Evolutionary conservation across 2,888 invertebrate species (phyloP), one percentile per base, ranked within the genome.

Genomic region (Dromius quadrimaculatus): DNA sequence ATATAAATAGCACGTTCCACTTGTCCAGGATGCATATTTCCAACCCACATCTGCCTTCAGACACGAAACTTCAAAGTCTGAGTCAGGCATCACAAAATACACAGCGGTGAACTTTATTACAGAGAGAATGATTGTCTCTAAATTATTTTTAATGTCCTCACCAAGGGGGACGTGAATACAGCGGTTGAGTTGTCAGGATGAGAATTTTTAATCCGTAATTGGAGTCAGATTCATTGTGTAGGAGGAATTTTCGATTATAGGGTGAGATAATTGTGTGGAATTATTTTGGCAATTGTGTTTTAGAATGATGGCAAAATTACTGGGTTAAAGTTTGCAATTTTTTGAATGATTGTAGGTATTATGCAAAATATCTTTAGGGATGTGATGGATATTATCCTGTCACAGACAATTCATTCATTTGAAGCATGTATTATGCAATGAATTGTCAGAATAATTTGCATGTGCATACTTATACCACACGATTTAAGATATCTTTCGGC

Each of bases 351-450:
- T 15, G 22, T 23, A 4, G 32, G 50, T 28, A 54, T 54, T 23
- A 54, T 23, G 23, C 28, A 28, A 54, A 54, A 54, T 54, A 54
- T 54, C 28, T n/a, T n/a, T n/a, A n/a, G n/a, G n/a, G n/a, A n/a
- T n/a, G n/a, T n/a, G n/a, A n/a, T n/a, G n/a, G n/a, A n/a, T n/a
- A n/a, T n/a, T n/a, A n/a, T n/a, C n/a, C n/a, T n/a, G n/a, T n/a
- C n/a, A n/a, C n/a, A n/a, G n/a, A n/a, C n/a, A n/a, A n/a, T n/a
- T n/a, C n/a, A n/a, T n/a, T n/a, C n/a, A n/a, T n/a, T n/a, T n/a
- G n/a, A n/a, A n/a, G n/a, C n/a, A n/a, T n/a, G n/a, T n/a, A n/a
- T n/a, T n/a, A n/a, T n/a, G n/a, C n/a, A n/a, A n/a, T n/a, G n/a
- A n/a, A n/a, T n/a, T n/a, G n/a, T n/a, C n/a, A n/a, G n/a, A n/a